These are phyloP conservation scores for Cremastinae sp. DNA, from an alignment of 2,888 invertebrate species.

Conservation along the genomic window DNA sequence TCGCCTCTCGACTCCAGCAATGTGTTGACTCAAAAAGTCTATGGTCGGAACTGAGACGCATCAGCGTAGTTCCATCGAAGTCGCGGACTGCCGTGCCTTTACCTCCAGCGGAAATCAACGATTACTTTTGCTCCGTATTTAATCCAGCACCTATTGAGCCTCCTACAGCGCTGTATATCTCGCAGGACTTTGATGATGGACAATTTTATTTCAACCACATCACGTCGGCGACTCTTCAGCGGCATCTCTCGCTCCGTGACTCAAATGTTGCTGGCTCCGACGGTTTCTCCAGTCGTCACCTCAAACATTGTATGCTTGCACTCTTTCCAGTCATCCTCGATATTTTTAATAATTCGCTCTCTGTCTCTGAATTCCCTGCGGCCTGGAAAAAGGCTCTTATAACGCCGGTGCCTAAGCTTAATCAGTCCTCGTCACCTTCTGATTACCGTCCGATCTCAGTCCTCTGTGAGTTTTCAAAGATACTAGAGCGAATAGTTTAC, in stretches of 20 bases:
- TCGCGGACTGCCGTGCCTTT: not conserved
- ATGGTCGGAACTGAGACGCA: not conserved
- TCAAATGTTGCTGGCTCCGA: not conserved
- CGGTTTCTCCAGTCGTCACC: not conserved
- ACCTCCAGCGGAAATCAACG: not conserved
- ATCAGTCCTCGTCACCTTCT: not conserved
- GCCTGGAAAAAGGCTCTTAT: not conserved
- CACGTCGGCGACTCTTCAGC: not conserved
- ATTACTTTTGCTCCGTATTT: not conserved
- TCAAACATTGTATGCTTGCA: not conserved
- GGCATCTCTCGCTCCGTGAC: not conserved
- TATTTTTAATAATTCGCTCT: not conserved
- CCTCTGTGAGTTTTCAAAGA: not conserved
- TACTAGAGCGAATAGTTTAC: not conserved
- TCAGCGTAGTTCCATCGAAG: not conserved
- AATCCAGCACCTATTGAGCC: not conserved
- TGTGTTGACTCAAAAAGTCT: not conserved
- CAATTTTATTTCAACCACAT: not conserved
- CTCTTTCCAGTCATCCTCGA: not conserved
- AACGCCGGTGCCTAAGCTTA: not conserved
- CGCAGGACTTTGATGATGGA: not conserved
- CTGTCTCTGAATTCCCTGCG: not conserved
- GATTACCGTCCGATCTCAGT: not conserved
- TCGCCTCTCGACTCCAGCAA: not conserved
- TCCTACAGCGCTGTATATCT: not conserved